Conservation (phyloP, 2,797 vertebrate genomes). For the Molossus molossus region DNA sequence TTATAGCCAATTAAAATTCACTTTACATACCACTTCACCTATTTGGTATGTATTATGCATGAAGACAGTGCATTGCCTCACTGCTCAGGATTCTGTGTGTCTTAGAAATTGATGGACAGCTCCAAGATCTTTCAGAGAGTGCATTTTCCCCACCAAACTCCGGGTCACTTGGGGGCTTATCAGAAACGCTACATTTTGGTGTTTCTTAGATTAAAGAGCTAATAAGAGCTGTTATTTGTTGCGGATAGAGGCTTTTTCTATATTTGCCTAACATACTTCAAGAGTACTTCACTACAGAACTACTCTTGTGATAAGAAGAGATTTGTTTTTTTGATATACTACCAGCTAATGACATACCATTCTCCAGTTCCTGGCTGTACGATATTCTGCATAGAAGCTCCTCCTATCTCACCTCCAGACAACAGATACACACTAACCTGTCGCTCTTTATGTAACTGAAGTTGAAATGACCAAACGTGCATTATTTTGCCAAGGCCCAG, state of each 20-base stretch:
- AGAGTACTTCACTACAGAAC: constrained; percentile 79
- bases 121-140: constrained; percentile 88
- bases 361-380: constrained; percentile 74
- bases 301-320: constrained; percentile 70
- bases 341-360: constrained; percentile 82
- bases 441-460: constrained; percentile 56
- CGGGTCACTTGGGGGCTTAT: constrained; percentile 86
- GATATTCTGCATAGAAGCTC: constrained; percentile 74
- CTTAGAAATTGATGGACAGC: constrained; percentile 92
- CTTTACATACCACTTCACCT: constrained; percentile 93
- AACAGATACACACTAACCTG: constrained; percentile 78
- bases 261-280: constrained; percentile 84
- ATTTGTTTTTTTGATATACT: constrained; percentile 67
- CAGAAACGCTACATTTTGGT: constrained; percentile 86
- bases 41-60: constrained; percentile 94
- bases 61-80: constrained; percentile 90
- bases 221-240: constrained; percentile 85
- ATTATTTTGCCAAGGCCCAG: neutral
- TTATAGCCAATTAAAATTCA: constrained; percentile 95
- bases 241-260: constrained; percentile 76
- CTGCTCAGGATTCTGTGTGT: constrained; percentile 89
- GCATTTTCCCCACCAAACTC: constrained; percentile 72
- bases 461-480: constrained; percentile 4
- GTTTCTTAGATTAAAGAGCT: constrained; percentile 80
- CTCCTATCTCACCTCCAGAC: constrained; percentile 62